Conservation (phyloP, 2,113 vertebrate species). For the Sitta europaea region DNA sequence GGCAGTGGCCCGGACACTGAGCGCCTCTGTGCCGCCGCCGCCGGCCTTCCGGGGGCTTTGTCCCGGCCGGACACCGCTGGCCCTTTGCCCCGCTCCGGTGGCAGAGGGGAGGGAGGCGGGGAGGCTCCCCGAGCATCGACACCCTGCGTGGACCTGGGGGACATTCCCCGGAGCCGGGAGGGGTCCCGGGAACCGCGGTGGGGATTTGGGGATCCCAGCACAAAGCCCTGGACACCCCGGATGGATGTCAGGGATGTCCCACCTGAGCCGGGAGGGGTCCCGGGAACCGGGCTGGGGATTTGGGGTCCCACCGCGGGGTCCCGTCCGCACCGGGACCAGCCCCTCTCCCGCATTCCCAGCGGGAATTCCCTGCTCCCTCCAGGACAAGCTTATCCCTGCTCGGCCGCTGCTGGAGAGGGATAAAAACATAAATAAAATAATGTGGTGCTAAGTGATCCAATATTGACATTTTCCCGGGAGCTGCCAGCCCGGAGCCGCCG, state of each 20-base stretch:
- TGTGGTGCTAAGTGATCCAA: background rate
- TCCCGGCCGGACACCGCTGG: background rate
- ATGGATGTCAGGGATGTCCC: no score
- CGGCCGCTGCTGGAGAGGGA: background rate
- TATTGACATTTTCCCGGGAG: background rate
- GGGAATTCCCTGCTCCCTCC: background rate
- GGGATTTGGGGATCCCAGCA: background rate
- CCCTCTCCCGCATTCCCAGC: background rate
- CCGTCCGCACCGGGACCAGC: fast-evolving
- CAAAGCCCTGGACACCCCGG: background rate
- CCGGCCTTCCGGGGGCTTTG: background rate
- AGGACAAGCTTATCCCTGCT: background rate
- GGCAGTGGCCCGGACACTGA: background rate
- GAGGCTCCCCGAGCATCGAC: background rate
- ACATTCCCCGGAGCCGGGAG: background rate
- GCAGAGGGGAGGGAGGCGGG: background rate
- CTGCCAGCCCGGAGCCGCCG: background rate
- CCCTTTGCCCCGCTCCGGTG: background rate
- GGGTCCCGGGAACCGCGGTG: fast-evolving
- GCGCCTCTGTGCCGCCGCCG: background rate
- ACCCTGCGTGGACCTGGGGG: fast-evolving
- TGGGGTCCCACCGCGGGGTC: background rate
- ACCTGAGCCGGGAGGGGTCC: fast-evolving
- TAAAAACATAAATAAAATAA: background rate
- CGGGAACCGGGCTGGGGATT: background rate